Base-by-base conservation (phyloP, 2,888 invertebrate genomes). In the Trisateles emortualis region DNA sequence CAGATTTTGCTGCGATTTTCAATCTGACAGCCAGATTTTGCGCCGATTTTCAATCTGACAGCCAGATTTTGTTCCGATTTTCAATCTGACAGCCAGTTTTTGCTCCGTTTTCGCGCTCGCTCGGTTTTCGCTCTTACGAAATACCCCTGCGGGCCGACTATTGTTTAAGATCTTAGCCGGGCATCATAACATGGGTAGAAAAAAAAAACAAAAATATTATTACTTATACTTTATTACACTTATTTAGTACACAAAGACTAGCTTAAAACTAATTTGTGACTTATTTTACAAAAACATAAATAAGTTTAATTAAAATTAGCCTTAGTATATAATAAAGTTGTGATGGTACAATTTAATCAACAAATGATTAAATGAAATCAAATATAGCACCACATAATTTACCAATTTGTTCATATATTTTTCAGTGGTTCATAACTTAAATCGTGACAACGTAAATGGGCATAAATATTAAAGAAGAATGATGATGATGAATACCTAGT, bases 251-350 rank as follows among this genome's bases (percentile, higher is more conserved):
- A 84, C 84, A 87, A 90, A 86, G 92, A 92, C 92, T 92, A 92
- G 90, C 92, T 92, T 92, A 92, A 48, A 85, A 82, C 92, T 92
- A 92, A 90, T 92, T 92, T 92, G 92, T 92, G 90, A 87, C 88
- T 90, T 90, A 86, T 77, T 79, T 78, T 88, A 90, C 85, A 87
- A 59, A 78, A 81, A 81, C 76, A 80, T 88, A 88, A 90, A 90
- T 90, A 87, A 87, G 74, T 80, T 79, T 70, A 73, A 60, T 73
- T 73, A 66, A 58, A 72, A 63, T 76, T 76, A 79, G 80, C 59
- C 72, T 78, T 79, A 79, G 72, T 50, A 54, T 59, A 52, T 24
- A 49, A 64, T 35, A 54, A 58, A 55, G 46, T 47, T 59, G 64
- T 71, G 68, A 71, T 68, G 72, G 52, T 68, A 63, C 56, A 47